Evolutionary conservation across 2,888 invertebrate species (phyloP), one percentile per base, ranked within the genome.

Genomic region (Coleophora deauratella): DNA sequence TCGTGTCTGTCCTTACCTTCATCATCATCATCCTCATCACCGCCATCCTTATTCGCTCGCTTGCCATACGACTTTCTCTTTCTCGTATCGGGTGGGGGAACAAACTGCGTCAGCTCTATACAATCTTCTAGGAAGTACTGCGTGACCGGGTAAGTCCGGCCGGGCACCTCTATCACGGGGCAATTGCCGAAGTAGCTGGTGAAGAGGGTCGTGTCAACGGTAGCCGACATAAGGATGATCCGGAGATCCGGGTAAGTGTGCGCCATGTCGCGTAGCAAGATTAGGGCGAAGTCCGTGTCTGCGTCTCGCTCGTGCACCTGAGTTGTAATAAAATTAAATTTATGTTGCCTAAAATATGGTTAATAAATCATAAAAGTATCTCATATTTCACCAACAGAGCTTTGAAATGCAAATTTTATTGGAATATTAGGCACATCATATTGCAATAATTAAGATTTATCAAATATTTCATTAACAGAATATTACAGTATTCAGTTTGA

Each of bases 181-280:
- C 96, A 96, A 52, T 92, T 88, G 41, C 94, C 95, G 79, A 98
- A 99, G 78, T 98, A 99, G 21, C 92, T 88, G 0, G 93, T 91
- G 77, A 99, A 99, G 2, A 98, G 85, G 0, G 93, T 89, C 0
- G 97, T 98, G 60, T 99, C 98, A 33, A 99, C 97, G 0, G 99
- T 99, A 9, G 99, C 99, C 0, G 98, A 98, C 99, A 99, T 99
- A 27, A 99, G 90, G 41, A 99, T 93, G 8, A 99, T 91, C 30
- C 97, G 88, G 15, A 99, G 77, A 54, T 98, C 96, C 0, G 97
- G 96, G 80, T 96, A 97, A 0, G 92, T 90, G 49, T 93, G 93
- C 1, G 97, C 91, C 97, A 99, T 97, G 71, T 99, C 99, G 6
- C 97, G 89, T 2, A 99, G 85, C 1, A 99, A 90, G 38, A 99